Evolutionary conservation across 2,888 invertebrate genomes (phyloP).

Genomic region (Epirrita christyi): DNA sequence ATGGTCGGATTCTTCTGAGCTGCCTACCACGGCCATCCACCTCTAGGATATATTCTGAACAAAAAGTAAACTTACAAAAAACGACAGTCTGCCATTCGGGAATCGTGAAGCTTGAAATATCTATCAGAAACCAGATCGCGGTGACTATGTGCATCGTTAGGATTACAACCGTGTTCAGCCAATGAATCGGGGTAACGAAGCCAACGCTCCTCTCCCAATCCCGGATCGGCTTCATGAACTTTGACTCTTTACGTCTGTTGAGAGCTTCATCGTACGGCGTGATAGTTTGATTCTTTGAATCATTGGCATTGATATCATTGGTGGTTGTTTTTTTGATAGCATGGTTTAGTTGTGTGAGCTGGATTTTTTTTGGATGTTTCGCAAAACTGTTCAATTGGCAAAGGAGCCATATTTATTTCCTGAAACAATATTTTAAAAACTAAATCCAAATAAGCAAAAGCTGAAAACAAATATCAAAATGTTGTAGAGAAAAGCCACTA

Average conservation of each 20-base stretch:
- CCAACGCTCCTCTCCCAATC: slow-evolving; percentile 69
- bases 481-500: no score
- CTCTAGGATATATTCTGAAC: not conserved
- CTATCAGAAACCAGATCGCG: slow-evolving; percentile 61
- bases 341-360: slow-evolving; percentile 5
- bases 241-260: slow-evolving; percentile 47
- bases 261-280: slow-evolving; percentile 53
- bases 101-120: slow-evolving; percentile 44
- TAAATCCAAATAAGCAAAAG: not conserved
- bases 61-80: slow-evolving; percentile 83
- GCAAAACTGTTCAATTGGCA: slow-evolving; percentile 17
- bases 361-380: slow-evolving; percentile 17
- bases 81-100: slow-evolving; percentile 73
- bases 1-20: no score
- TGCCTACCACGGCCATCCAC: not conserved
- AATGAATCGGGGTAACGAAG: slow-evolving; percentile 86
- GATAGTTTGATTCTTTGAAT: slow-evolving; percentile 4
- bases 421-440: slow-evolving; percentile 10
- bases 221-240: slow-evolving; percentile 53
- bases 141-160: slow-evolving; percentile 68
- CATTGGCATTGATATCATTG: no score
- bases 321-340: not conserved
- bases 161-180: slow-evolving; percentile 86
- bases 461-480: no score
- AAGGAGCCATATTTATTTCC: slow-evolving; percentile 28